These are phyloP conservation scores for Drosophila borealis DNA, from an alignment of 2,888 invertebrate genomes.

Conservation along the genomic window DNA sequence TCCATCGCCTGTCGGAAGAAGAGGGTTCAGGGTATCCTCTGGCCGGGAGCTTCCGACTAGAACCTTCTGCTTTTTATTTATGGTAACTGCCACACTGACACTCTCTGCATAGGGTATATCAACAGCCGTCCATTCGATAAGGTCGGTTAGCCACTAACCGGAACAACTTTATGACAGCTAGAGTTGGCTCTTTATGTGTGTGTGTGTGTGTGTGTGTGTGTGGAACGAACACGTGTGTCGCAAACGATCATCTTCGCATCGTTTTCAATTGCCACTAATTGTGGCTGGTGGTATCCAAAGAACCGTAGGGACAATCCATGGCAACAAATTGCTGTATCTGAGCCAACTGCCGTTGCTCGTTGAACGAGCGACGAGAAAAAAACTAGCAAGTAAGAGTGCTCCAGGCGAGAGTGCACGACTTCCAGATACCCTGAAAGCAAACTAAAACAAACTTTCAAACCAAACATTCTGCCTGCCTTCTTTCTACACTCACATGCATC, in stretches of 20 bases:
- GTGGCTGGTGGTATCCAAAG: conserved; percentile 27
- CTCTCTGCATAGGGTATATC: neutral
- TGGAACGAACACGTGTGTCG: conserved; percentile 44
- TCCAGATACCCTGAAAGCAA: too few relatives aligned
- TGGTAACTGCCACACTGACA: too few relatives aligned
- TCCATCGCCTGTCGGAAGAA: too few relatives aligned
- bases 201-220: conserved; percentile 11
- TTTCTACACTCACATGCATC: too few relatives aligned
- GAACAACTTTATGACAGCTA: conserved; percentile 15
- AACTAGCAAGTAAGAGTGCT: neutral
- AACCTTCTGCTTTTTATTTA: too few relatives aligned
- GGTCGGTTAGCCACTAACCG: conserved; percentile 6
- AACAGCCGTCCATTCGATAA: conserved; percentile 29
- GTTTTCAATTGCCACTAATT: conserved; percentile 58
- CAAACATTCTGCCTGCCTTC: too few relatives aligned
- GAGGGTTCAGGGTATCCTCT: too few relatives aligned
- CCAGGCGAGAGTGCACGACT: too few relatives aligned
- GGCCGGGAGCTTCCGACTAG: too few relatives aligned
- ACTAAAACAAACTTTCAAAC: too few relatives aligned
- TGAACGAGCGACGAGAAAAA: conserved; percentile 37
- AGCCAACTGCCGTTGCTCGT: conserved; percentile 26
- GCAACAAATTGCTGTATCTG: conserved; percentile 47
- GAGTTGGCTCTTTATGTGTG: neutral
- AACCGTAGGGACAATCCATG: conserved; percentile 48
- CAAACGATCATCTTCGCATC: conserved; percentile 39